Evolutionary conservation across 64 coral and sea anemone species (phyloP).

Genomic region (Stichodactyla mertensii): DNA sequence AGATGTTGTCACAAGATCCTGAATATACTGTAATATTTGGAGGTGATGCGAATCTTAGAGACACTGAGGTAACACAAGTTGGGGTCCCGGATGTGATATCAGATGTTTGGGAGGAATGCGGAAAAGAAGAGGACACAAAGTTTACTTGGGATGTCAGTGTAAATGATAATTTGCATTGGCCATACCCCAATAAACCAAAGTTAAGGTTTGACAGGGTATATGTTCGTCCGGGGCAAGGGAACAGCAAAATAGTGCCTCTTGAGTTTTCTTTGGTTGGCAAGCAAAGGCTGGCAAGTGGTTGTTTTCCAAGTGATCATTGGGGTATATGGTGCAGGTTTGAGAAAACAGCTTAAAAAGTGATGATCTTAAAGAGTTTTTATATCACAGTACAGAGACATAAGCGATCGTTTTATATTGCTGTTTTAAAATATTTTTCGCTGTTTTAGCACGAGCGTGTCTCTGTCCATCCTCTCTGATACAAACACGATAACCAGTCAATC

Average conservation of each 20-base stretch:
- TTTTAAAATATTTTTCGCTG: too few relatives aligned
- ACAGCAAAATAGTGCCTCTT: slow-evolving; percentile 10
- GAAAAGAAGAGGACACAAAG: slow-evolving; percentile 44
- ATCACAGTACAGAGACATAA: too few relatives aligned
- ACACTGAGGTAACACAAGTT: slow-evolving; percentile 59
- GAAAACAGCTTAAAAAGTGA: neutral
- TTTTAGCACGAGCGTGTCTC: too few relatives aligned
- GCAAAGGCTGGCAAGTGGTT: slow-evolving; percentile 33
- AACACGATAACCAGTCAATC: too few relatives aligned
- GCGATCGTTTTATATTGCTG: too few relatives aligned
- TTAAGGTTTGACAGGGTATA: slow-evolving; percentile 90
- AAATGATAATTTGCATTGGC: slow-evolving; percentile 65
- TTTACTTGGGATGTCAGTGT: slow-evolving; percentile 76
- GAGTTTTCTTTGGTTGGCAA: slow-evolving; percentile 76
- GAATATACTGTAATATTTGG: slow-evolving; percentile 69
- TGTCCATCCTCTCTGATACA: too few relatives aligned
- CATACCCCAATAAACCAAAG: slow-evolving; percentile 37
- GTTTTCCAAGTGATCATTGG: slow-evolving; percentile 94
- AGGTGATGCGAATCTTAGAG: slow-evolving; percentile 89
- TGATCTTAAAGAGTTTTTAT: neutral
- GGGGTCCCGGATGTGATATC: slow-evolving; percentile 50
- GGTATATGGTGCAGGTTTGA: slow-evolving; percentile 72
- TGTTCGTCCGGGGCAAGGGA: slow-evolving; percentile 36
- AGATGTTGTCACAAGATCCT: slow-evolving; percentile 48
- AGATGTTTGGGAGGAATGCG: slow-evolving; percentile 86